These are phyloP conservation scores for Anguilla marmorata DNA, from an alignment of 2,797 vertebrate species.

Conservation along the genomic window DNA sequence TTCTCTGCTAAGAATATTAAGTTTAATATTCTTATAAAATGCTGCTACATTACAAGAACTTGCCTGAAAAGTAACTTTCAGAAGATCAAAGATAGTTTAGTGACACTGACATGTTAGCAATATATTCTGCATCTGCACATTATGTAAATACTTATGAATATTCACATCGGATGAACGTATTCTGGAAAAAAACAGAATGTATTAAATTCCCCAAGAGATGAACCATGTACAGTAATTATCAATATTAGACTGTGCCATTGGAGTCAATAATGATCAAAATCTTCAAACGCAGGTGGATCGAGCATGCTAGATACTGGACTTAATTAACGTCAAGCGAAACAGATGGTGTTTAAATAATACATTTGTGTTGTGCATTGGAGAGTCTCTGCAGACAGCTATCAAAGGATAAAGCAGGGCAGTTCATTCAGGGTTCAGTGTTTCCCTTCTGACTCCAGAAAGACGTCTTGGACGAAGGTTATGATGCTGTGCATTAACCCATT, in stretches of 20 bases:
- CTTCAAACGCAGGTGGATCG: conserved; percentile 42
- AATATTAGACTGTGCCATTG: not conserved
- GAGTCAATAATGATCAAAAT: conserved; percentile 19
- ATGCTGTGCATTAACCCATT: conserved; percentile 42
- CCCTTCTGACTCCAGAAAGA: conserved; percentile 12
- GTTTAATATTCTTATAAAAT: not conserved
- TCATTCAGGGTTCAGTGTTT: conserved; percentile 46
- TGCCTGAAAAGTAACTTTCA: not conserved
- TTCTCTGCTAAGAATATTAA: not conserved
- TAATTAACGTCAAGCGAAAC: conserved; percentile 41
- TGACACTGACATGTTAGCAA: not conserved
- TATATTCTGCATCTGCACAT: not conserved
- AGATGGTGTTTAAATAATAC: conserved; percentile 54
- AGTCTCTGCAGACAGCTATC: conserved; percentile 40
- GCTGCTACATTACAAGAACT: not conserved
- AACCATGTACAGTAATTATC: not conserved
- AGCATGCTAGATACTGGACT: conserved; percentile 38
- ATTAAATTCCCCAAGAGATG: not conserved
- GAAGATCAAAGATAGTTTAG: not conserved
- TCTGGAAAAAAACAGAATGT: not conserved
- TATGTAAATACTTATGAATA: not conserved
- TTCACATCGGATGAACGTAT: not conserved
- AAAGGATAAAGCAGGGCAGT: conserved; percentile 35
- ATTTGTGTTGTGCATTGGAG: conserved; percentile 43
- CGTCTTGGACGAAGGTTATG: conserved; percentile 14